Evolutionary conservation across 2,888 invertebrate genomes (phyloP).

Genomic region (Orthonychiurus folsomi): DNA sequence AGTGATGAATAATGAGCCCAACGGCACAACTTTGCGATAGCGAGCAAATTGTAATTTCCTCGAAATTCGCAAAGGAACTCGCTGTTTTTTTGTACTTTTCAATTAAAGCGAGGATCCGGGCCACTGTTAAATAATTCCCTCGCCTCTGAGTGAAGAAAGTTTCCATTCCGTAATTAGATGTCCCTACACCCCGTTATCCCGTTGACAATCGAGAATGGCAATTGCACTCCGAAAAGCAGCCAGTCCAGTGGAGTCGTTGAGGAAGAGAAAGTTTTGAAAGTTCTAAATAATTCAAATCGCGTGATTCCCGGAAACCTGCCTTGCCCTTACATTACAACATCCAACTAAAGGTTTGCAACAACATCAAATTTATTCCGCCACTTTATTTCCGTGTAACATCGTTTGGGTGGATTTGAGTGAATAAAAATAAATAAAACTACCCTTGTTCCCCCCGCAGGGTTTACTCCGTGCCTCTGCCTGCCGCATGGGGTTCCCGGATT

Average conservation of each 20-base stretch:
- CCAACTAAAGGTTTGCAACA: neutral
- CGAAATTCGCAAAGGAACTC: too few relatives aligned
- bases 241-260: neutral
- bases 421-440: constrained; percentile 1
- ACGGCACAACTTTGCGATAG: too few relatives aligned
- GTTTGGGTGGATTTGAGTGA: neutral
- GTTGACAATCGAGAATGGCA: neutral
- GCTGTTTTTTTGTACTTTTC: too few relatives aligned
- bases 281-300: neutral
- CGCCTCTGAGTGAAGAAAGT: too few relatives aligned
- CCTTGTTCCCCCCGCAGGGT: too few relatives aligned
- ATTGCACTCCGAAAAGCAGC: neutral
- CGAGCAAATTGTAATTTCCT: too few relatives aligned
- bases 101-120: too few relatives aligned
- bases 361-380: neutral
- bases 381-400: neutral
- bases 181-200: neutral
- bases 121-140: too few relatives aligned
- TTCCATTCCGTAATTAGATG: neutral
- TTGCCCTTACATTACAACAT: neutral
- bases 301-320: neutral
- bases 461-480: too few relatives aligned
- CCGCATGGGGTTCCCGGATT: too few relatives aligned
- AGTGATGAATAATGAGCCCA: too few relatives aligned
- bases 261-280: neutral